Evolutionary conservation across 2,113 vertebrate species (phyloP), one percentile per base, ranked within the genome.

Genomic region (Dunckerocampus dactyliophorus): DNA sequence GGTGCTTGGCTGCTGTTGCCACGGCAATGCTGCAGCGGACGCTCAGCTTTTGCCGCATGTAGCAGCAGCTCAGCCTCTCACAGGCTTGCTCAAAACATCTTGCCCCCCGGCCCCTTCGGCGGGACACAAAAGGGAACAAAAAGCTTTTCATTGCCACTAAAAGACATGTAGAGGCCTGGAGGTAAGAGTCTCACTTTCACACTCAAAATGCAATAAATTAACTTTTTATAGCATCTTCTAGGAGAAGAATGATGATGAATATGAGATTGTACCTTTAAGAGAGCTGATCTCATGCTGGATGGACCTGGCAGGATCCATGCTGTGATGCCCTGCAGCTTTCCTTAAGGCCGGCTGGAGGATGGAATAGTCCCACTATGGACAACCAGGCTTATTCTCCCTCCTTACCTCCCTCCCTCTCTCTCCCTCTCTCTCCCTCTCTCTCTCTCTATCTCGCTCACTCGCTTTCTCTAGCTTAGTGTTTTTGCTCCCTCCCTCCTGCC

Each of bases 281-380:
- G 94, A 94, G 86, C 84, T 92, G 91, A 96, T 96, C 89, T 96
- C 94, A 1, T 93, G 90, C 86, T 96, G 94, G 80, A 96, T 96
- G 63, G 93, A 94, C 71, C 94, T 82, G 3, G 84, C 88, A n/a
- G 88, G 76, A 79, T 94, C 92, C 91, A 93, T 92, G 77, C 31
- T 34, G 31, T 34, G 31, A 34, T 34, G 31, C 24, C 24, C 24
- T 28, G 24, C 24, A 28, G 24, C 60, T 79, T 60, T 16, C 43
- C 65, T 14, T 21, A 53, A 53, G 72, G 13, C 47, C 62, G 47
- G 68, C n/a, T 14, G 24, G 70, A 77, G 78, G 79, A 79, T 68
- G 79, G 1, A 37, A 71, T 2, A 8, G 54, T 65, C 59, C 52
- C 63, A 72, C 31, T 34, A 56, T 61, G 63, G 34, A 42, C 57